phyloP scores from a whole-genome alignment of 2,888 invertebrate species.

The Molorchus minor region DNA sequence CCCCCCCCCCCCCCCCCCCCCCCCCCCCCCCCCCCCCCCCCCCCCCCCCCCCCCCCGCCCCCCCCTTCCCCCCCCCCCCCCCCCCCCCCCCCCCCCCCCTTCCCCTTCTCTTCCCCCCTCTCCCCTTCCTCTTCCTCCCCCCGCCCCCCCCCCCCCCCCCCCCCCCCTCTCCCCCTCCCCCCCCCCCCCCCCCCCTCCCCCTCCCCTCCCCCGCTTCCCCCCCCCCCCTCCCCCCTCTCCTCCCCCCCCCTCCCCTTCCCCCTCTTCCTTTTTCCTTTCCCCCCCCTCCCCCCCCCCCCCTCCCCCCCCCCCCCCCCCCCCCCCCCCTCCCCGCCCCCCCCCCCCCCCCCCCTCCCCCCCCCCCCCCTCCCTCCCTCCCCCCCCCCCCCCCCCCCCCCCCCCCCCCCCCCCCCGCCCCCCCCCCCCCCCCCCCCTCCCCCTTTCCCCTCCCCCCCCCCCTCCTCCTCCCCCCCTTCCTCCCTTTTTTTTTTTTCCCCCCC shows the following conservation, averaged over 20 bases:
- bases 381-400: not conserved
- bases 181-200: not conserved
- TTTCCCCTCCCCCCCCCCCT: not conserved
- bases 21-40: not conserved
- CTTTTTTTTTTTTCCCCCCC: not conserved
- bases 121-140: not conserved
- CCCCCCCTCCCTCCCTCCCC: not conserved
- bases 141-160: not conserved
- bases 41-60: not conserved
- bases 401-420: not conserved
- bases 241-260: constrained; percentile 25
- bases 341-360: not conserved
- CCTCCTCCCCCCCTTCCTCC: not conserved
- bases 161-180: not conserved
- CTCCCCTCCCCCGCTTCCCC: not conserved
- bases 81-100: not conserved
- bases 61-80: not conserved
- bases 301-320: not conserved
- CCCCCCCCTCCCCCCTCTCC: constrained; percentile 12
- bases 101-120: not conserved
- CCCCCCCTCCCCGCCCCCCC: not conserved
- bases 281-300: not conserved
- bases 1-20: not conserved
- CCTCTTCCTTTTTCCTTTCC: not conserved
- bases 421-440: not conserved